Conservation (phyloP, 2,797 vertebrate species). For the Bovichtus variegatus region DNA sequence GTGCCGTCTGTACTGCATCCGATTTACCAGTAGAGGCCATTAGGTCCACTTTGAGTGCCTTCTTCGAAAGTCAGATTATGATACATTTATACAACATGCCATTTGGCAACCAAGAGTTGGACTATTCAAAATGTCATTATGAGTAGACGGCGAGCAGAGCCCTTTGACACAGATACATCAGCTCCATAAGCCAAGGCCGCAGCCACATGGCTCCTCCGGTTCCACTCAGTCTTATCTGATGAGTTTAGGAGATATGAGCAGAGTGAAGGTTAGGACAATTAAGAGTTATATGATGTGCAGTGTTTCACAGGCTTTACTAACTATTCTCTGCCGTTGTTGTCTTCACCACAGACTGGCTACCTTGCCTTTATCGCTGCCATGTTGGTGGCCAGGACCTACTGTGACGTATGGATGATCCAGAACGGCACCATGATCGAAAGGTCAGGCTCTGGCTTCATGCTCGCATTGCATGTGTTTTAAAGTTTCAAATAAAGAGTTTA, state of each 20-base stretch:
- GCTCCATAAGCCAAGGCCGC: slow-evolving; percentile 44
- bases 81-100: not conserved
- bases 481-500: not conserved
- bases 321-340: slow-evolving; percentile 8
- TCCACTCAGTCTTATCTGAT: slow-evolving; percentile 36
- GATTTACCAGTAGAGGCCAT: not conserved
- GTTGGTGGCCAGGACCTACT: slow-evolving; percentile 95
- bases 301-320: slow-evolving; percentile 7
- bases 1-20: not conserved
- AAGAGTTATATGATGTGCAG: slow-evolving; percentile 13
- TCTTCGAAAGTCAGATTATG: not conserved
- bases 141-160: not conserved
- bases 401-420: slow-evolving; percentile 99
- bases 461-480: not conserved
- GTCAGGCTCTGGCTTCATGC: slow-evolving; percentile 72
- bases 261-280: slow-evolving; percentile 35
- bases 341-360: slow-evolving; percentile 89
- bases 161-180: slow-evolving; percentile 50
- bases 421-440: slow-evolving; percentile 99
- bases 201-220: not conserved
- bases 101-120: not conserved
- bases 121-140: not conserved
- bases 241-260: slow-evolving; percentile 28
- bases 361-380: slow-evolving; percentile 93
- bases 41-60: not conserved